Percentiles rank a stretch among this genome's conserved stretches.
Evolutionary conservation across 2,113 vertebrate species (phyloP).

Genomic region (Uropsilus gracilis): DNA sequence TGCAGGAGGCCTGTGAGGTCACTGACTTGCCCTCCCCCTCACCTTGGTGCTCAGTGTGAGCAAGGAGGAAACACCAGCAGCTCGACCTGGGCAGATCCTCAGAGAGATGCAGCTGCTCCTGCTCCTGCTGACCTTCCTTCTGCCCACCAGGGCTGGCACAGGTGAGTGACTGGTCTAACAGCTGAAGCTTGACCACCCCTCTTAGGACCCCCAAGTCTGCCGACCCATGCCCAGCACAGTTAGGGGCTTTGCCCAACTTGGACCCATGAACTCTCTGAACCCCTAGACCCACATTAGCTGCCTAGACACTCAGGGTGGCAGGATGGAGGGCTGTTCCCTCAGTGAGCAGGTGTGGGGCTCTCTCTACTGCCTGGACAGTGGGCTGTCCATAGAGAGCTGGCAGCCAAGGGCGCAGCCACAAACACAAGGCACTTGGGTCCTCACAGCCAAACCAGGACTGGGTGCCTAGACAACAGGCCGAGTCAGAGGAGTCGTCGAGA

Average conservation of each 20-base stretch:
- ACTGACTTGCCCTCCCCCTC: neutral
- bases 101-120: neutral
- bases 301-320: neutral
- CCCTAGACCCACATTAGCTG: neutral
- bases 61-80: neutral
- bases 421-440: neutral
- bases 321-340: accelerated
- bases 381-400: neutral
- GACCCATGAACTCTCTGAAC: neutral
- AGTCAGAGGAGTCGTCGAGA: accelerated
- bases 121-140: neutral
- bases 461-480: accelerated
- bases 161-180: neutral
- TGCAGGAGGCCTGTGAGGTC: neutral
- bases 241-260: neutral
- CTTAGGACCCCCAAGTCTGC: neutral
- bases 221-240: neutral
- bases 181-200: neutral
- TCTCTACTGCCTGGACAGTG: neutral
- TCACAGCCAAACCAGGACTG: neutral
- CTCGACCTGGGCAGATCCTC: neutral
- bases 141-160: neutral
- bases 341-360: neutral
- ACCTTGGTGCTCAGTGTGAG: neutral
- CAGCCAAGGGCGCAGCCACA: neutral